phyloP scores from a whole-genome alignment of 2,888 invertebrate genomes.

The Diogma glabrata region DNA sequence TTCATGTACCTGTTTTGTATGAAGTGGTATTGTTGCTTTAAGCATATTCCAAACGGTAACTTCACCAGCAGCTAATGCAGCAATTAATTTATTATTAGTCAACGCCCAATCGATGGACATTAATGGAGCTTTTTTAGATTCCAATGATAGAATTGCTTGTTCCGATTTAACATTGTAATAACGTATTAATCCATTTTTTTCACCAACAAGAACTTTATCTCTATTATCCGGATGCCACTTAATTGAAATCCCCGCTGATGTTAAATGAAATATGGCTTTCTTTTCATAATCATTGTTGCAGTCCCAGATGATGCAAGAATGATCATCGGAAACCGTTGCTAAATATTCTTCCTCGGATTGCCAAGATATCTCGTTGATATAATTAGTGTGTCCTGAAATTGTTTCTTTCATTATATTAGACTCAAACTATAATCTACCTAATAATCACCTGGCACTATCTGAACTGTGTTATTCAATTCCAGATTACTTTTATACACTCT shows the following conservation, averaged over 20 bases:
- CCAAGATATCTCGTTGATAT: conserved; percentile 57
- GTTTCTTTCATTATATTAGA: conserved; percentile 25
- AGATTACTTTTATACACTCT: conserved; percentile 45
- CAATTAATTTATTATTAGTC: conserved; percentile 36
- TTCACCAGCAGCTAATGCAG: conserved; percentile 53
- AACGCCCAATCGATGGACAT: conserved; percentile 60
- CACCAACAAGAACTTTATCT: conserved; percentile 59
- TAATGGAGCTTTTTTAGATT: conserved; percentile 47
- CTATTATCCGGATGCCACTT: conserved; percentile 59
- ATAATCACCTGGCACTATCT: conserved; percentile 33
- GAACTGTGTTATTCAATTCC: conserved; percentile 34
- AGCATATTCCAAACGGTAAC: conserved; percentile 56
- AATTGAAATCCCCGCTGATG: conserved; percentile 53
- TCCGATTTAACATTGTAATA: conserved; percentile 59
- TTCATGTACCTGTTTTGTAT: conserved; percentile 46
- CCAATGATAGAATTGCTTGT: conserved; percentile 52
- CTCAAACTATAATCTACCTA: conserved; percentile 8
- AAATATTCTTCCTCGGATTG: conserved; percentile 55
- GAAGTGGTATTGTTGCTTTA: conserved; percentile 49
- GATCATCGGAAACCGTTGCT: conserved; percentile 67
- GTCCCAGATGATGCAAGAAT: conserved; percentile 58
- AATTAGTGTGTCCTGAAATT: conserved; percentile 47
- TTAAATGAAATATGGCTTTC: conserved; percentile 47
- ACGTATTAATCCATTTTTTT: conserved; percentile 60
- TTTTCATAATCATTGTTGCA: conserved; percentile 39